A percentile compares a stretch with the other conserved stretches of the same genome.
These are phyloP conservation scores for Dryobates pubescens DNA, from an alignment of 2,797 vertebrate genomes.

Conservation along the genomic window DNA sequence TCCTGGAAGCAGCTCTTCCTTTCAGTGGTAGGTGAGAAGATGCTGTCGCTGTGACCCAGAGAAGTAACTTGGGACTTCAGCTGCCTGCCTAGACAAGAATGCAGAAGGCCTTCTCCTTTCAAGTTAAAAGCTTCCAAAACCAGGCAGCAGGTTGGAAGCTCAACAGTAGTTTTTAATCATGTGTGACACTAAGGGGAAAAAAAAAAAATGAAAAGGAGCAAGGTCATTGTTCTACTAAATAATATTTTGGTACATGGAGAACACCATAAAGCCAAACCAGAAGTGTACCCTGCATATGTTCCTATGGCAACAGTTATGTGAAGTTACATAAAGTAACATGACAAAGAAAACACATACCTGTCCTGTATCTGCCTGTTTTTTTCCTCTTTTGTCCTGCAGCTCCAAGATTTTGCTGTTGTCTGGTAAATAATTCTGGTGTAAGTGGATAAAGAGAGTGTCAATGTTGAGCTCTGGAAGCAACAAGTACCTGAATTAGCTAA, in stretches of 20 bases:
- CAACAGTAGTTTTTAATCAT: neutral
- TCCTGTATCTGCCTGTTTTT: conserved; percentile 45
- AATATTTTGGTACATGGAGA: neutral
- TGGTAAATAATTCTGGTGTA: neutral
- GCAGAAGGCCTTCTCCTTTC: conserved; percentile 41
- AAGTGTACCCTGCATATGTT: conserved; percentile 58
- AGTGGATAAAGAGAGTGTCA: accelerated
- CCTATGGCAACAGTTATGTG: conserved; percentile 62
- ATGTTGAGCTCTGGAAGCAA: neutral
- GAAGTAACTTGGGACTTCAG: conserved; percentile 17
- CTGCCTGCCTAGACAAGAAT: conserved; percentile 33
- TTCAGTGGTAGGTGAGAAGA: conserved; percentile 13
- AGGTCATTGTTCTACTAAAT: neutral
- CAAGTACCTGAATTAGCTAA: accelerated
- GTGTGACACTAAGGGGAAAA: neutral
- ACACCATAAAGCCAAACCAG: conserved; percentile 5
- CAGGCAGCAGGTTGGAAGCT: neutral
- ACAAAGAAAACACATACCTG: neutral
- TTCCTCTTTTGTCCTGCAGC: neutral
- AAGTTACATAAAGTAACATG: conserved; percentile 66
- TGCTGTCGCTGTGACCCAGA: neutral
- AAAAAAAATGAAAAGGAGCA: neutral
- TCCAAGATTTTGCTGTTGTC: neutral
- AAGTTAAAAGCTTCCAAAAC: neutral
- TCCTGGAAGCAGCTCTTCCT: neutral